Evolutionary conservation across 2,888 invertebrate species (phyloP).

Genomic region (Clostera curtula): DNA sequence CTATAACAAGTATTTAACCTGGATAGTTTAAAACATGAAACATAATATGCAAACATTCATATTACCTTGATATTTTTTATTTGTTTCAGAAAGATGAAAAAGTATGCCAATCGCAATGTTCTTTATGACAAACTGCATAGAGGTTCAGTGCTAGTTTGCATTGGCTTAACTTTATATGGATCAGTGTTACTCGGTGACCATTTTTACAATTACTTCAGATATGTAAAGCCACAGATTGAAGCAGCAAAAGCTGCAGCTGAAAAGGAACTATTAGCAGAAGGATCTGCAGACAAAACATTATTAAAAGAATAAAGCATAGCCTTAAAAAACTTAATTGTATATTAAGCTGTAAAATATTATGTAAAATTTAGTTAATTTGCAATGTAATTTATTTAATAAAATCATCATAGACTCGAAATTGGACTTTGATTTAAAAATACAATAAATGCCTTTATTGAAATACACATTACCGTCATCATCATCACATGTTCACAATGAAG

Average conservation of each 20-base stretch:
- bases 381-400: no score
- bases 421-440: no score
- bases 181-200: constrained; percentile 44
- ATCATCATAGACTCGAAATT: no score
- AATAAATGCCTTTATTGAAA: no score
- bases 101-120: constrained; percentile 47
- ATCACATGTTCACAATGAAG: no score
- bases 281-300: constrained; percentile 50
- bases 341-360: constrained; percentile 11
- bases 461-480: no score
- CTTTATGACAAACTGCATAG: constrained; percentile 66
- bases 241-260: constrained; percentile 50
- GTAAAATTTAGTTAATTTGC: constrained; percentile 18
- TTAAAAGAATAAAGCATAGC: constrained; percentile 27
- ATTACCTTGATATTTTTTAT: constrained; percentile 2
- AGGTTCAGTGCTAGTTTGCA: constrained; percentile 58
- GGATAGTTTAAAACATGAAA: no score
- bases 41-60: constrained; percentile 5
- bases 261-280: constrained; percentile 65
- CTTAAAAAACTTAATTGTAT: constrained; percentile 6
- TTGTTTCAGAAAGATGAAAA: constrained; percentile 52
- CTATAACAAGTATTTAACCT: no score
- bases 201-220: constrained; percentile 55
- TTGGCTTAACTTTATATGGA: constrained; percentile 56
- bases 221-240: constrained; percentile 56